A percentile compares a stretch with the other conserved stretches of the same genome.
Conservation (phyloP, 1,140 invertebrate genomes). For the Leguminivora glycinivorella region DNA sequence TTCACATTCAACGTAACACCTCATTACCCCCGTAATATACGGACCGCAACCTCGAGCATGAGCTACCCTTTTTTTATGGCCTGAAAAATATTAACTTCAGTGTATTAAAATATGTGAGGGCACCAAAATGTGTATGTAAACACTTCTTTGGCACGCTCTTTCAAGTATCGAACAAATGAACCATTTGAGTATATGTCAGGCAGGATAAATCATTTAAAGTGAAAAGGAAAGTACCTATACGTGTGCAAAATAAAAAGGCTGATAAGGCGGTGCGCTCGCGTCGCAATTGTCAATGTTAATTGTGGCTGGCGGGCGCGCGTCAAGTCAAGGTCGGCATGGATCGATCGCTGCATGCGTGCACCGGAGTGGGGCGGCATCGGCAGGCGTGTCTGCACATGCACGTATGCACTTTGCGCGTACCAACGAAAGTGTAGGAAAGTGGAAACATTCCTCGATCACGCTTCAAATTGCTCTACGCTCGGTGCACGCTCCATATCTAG, state of each 20-base stretch:
- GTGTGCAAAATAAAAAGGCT: constrained; percentile 35
- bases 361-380: constrained; percentile 37
- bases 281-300: constrained; percentile 67
- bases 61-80: background rate
- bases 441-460: constrained; percentile 61
- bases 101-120: background rate
- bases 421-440: constrained; percentile 73
- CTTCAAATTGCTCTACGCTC: constrained; percentile 38
- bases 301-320: constrained; percentile 52
- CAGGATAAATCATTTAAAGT: constrained; percentile 25
- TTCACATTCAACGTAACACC: constrained; percentile 15
- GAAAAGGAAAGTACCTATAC: constrained; percentile 54
- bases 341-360: constrained; percentile 48
- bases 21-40: constrained; percentile 4
- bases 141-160: background rate
- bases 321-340: constrained; percentile 67
- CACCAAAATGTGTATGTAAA: background rate
- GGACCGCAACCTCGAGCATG: background rate
- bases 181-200: background rate
- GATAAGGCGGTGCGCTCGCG: constrained; percentile 50
- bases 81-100: background rate
- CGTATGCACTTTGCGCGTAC: constrained; percentile 51
- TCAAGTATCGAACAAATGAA: background rate
- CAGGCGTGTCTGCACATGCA: constrained; percentile 43
- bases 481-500: constrained; percentile 36